Base-by-base conservation (phyloP, 1,140 invertebrate genomes). In the Tenebrio molitor region DNA sequence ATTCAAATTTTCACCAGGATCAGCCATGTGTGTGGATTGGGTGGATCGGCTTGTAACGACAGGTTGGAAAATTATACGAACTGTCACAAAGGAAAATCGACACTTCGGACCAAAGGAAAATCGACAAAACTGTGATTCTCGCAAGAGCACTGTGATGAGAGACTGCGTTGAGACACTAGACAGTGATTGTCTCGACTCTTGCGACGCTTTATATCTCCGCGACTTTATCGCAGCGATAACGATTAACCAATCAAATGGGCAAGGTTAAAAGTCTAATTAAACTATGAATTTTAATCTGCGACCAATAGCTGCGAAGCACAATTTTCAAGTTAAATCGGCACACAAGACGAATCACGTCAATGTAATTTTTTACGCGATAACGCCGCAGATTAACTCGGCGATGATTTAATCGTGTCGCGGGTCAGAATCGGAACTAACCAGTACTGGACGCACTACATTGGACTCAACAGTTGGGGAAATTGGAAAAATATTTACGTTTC, bases 1-100 rank as follows among this genome's bases (percentile, higher is more conserved):
- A 46, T 46, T 72, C 71, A 73, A 71, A 72, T 58, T 67, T 71
- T 76, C 77, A 46, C 78, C 78, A 67, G 77, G 78, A 80, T 80
- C 79, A 71, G 79, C 79, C 79, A 80, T 80, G 78, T 74, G 78
- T 68, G 29, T n/a, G 39, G 19, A 39, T 36, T 65, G 3, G 4
- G 17, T 12, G 33, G n/a, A 5, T 65, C 14, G 6, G 16, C n/a
- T 65, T 65, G 5, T 39, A 65, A 65, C 33, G 62, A 65, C 50
- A 58, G 50, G 50, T 21, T 58, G 50, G 5, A 10, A 23, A 23
- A 19, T 50, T 29, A 7, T 39, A 8, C 36, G n/a, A 12, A 5
- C 2, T 29, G 25, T n/a, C n/a, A n/a, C 29, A 33, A 4, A 10
- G 44, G 17, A 21, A 21, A 1, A 21, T 21, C 44, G 15, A 4